Base-by-base conservation (phyloP, 2,797 vertebrate species). In the Rhabdophis nuchalis region DNA sequence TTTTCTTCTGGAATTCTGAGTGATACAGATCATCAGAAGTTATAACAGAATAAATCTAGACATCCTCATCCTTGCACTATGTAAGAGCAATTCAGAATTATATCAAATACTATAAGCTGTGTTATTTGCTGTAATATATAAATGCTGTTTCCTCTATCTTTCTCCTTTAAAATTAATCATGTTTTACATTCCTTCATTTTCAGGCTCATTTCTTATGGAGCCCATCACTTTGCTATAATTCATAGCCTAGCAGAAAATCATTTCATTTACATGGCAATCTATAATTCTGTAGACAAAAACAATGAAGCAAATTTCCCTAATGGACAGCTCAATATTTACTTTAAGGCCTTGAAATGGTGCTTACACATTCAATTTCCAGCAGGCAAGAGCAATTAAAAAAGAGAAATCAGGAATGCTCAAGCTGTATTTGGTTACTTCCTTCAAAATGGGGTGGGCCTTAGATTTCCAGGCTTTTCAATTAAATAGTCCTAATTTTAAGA, bases 191-290 rank as follows among this genome's bases (percentile, higher is more conserved):
- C 10, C 4, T 4, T 58, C 27, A 16, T 82, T 86, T 87, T 87
- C 10, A 50, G 2, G 23, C n/a, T 90, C 46, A 87, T 54, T 29
- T 88, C 23, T 90, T 86, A 61, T 77, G 36, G 18, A 11, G 82
- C 60, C 16, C 27, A 87, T 14, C 25, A 20, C 41, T 50, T 32
- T 87, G 29, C 13, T 32, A 29, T 92, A 60, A 87, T 72, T 64
- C 56, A 82, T 54, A 23, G n/a, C 53, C 10, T 82, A 52, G 18
- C 53, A 87, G 64, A 41, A 72, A 87, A 54, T 72, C 16, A 87
- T 82, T 91, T 57, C 60, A 16, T 91, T 91, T 91, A 87, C 82
- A 82, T 18, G 77, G 64, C 4, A 91, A 60, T 89, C 53, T n/a
- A 52, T 58, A 72, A 92, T 50, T 52, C 41, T 54, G 52, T 23